A percentile compares a stretch with the other conserved stretches of the same genome.
Conservation (phyloP, 1,140 invertebrate species). For the Antheraea mylitta region DNA sequence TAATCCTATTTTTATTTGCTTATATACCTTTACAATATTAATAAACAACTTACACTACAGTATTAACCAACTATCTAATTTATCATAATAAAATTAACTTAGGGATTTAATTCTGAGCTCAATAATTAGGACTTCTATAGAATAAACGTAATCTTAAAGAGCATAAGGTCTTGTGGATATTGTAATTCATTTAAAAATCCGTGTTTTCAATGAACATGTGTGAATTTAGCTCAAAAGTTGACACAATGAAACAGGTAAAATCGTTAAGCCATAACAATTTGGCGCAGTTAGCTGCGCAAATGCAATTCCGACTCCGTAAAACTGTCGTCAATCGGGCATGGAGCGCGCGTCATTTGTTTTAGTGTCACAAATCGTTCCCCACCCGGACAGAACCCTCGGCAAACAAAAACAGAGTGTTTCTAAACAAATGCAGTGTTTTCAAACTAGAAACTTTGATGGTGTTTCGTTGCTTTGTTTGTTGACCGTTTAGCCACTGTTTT, state of each 20-base stretch:
- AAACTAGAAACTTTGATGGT: neutral
- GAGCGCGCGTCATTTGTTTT: conserved; percentile 54
- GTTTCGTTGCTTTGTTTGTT: neutral
- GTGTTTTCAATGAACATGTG: neutral
- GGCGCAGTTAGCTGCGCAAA: conserved; percentile 14
- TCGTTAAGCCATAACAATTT: conserved; percentile 6
- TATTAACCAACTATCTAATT: too few species aligned
- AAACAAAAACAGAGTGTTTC: conserved; percentile 57
- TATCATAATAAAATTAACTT: too few species aligned
- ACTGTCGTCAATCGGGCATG: conserved; percentile 39
- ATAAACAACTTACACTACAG: too few species aligned
- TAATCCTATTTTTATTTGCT: too few species aligned
- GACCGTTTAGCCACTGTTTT: neutral
- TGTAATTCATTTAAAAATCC: neutral
- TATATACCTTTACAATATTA: too few species aligned
- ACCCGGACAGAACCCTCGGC: conserved; percentile 27
- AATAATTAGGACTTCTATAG: too few species aligned
- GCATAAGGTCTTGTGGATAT: neutral
- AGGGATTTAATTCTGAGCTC: too few species aligned
- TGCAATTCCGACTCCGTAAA: conserved; percentile 24
- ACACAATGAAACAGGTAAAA: conserved; percentile 1
- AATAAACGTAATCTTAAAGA: too few species aligned
- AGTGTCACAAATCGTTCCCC: conserved; percentile 48
- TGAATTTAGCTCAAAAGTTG: neutral
- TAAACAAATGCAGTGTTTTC: conserved; percentile 27